A percentile compares a stretch with the other conserved stretches of the same genome.
These are phyloP conservation scores for Pristionchus pacificus DNA, from an alignment of 1,140 invertebrate genomes.

Conservation along the genomic window DNA sequence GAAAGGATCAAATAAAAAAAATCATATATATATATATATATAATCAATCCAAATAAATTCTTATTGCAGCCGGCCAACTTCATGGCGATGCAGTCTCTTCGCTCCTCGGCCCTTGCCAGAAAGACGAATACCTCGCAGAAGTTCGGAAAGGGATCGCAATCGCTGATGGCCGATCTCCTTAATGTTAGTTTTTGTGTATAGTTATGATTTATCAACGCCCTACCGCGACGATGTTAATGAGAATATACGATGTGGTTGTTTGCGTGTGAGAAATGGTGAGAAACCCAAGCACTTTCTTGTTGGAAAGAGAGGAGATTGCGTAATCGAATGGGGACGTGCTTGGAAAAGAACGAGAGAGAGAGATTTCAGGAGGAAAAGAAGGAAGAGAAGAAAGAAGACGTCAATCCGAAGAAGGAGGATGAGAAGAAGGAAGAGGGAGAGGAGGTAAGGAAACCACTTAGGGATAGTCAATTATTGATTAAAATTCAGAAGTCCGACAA, in stretches of 20 bases:
- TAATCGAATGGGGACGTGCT: too few relatives aligned
- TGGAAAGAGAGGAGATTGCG: too few relatives aligned
- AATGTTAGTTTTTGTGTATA: too few relatives aligned
- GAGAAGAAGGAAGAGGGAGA: constrained; percentile 18
- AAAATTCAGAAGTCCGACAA: constrained; percentile 10
- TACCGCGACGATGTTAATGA: background rate
- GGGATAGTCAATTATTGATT: too few relatives aligned
- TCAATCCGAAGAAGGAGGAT: constrained; percentile 2
- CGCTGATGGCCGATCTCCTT: constrained; percentile 49
- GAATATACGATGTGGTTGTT: background rate
- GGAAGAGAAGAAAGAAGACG: background rate
- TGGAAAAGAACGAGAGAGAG: too few relatives aligned
- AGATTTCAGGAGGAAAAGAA: background rate
- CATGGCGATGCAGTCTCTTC: constrained; percentile 49
- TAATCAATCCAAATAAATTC: background rate
- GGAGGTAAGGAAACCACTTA: constrained; percentile 15
- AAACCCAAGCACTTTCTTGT: too few relatives aligned
- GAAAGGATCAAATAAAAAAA: background rate
- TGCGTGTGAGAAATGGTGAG: background rate
- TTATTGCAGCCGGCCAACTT: constrained; percentile 50
- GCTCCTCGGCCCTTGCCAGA: constrained; percentile 51
- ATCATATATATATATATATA: background rate
- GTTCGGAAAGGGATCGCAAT: constrained; percentile 41
- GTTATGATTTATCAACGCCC: too few relatives aligned
- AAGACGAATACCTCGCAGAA: constrained; percentile 57